These are phyloP conservation scores for Halcyon chelicuti DNA, from an alignment of 2,797 vertebrate species.

Conservation along the genomic window DNA sequence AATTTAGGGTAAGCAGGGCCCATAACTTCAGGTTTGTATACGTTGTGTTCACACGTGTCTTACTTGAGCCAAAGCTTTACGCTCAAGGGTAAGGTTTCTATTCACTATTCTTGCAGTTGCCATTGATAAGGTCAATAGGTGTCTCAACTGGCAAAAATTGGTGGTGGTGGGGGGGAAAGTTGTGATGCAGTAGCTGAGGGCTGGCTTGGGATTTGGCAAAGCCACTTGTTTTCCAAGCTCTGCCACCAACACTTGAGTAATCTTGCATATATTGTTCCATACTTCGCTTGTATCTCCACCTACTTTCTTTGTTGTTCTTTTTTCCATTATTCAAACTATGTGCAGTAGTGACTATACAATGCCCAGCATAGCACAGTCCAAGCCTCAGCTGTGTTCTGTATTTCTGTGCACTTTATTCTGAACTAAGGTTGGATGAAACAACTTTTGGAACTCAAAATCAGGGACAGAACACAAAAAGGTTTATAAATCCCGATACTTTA, in stretches of 20 bases:
- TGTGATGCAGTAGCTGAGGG: background rate
- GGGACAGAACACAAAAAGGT: background rate
- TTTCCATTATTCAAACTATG: background rate
- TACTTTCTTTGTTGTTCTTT: background rate
- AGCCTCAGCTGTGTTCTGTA: background rate
- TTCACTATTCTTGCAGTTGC: background rate
- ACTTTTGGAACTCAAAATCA: background rate
- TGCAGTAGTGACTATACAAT: background rate
- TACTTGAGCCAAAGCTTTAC: background rate
- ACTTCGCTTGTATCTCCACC: background rate
- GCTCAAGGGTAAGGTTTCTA: background rate
- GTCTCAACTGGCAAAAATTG: background rate
- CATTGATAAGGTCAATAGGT: background rate
- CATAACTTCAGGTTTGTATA: background rate
- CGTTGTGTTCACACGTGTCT: background rate
- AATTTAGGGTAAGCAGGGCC: background rate
- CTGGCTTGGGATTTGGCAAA: slow-evolving; percentile 12
- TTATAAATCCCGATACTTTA: background rate
- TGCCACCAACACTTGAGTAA: slow-evolving; percentile 12
- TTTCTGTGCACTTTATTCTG: background rate
- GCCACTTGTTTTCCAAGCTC: background rate
- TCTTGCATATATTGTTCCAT: background rate
- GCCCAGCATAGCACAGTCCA: background rate
- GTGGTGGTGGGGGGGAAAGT: background rate
- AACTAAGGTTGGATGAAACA: background rate